phyloP scores from a whole-genome alignment of 2,888 invertebrate species.

The Salticus scenicus region DNA sequence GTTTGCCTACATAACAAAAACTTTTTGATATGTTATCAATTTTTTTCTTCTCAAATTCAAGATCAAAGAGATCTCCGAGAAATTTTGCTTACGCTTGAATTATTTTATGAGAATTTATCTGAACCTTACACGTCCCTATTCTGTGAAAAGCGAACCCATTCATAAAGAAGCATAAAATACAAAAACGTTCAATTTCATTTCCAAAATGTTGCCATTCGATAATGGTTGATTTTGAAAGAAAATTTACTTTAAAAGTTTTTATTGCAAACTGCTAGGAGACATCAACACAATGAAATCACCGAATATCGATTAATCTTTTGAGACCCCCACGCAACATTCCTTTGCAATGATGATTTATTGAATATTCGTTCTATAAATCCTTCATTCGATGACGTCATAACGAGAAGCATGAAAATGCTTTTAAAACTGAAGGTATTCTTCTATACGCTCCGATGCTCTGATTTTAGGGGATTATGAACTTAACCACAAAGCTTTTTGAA shows the following conservation, averaged over 20 bases:
- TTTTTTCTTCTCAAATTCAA: too few relatives aligned
- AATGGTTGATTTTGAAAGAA: not conserved
- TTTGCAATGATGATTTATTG: not conserved
- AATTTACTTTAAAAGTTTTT: not conserved
- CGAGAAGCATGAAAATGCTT: conserved; percentile 4
- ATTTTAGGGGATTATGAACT: not conserved
- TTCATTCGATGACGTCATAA: not conserved
- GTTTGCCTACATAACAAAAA: too few relatives aligned
- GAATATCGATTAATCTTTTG: conserved; percentile 18
- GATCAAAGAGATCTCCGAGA: too few relatives aligned
- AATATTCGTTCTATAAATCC: conserved; percentile 1
- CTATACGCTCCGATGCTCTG: not conserved
- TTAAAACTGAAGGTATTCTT: not conserved
- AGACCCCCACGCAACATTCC: not conserved
- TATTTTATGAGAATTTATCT: too few relatives aligned
- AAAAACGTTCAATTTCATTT: not conserved
- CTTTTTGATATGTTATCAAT: too few relatives aligned
- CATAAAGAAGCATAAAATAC: too few relatives aligned
- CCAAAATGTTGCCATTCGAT: not conserved
- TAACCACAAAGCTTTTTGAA: conserved; percentile 1
- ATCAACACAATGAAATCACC: not conserved
- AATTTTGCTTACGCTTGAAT: too few relatives aligned
- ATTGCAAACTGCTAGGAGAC: not conserved
- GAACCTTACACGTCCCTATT: too few relatives aligned
- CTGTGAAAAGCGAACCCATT: too few relatives aligned